Evolutionary conservation across 1,140 invertebrate genomes (phyloP).

Genomic region (Probaryconus sp.): DNA sequence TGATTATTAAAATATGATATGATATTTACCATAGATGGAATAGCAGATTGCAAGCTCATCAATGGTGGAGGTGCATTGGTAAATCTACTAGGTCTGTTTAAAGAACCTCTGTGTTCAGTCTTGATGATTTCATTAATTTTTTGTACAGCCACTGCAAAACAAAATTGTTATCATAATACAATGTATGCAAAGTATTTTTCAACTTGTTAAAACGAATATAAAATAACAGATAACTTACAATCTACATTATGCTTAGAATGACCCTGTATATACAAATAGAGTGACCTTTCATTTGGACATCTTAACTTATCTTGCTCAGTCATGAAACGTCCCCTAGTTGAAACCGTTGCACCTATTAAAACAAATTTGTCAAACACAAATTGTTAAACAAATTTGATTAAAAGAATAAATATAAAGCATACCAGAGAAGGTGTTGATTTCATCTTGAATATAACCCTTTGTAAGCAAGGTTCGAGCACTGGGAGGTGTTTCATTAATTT

Average conservation of each 20-base stretch:
- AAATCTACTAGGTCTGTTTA: conserved; percentile 77
- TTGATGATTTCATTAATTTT: conserved; percentile 82
- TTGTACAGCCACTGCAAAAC: conserved; percentile 80
- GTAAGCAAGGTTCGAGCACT: conserved; percentile 82
- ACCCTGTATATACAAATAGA: conserved; percentile 82
- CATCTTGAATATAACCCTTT: conserved; percentile 82
- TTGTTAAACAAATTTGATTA: conserved; percentile 16
- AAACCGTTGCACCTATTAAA: conserved; percentile 80
- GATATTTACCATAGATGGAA: conserved; percentile 73
- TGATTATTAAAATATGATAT: conserved; percentile 18
- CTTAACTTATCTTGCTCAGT: conserved; percentile 79
- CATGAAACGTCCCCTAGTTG: conserved; percentile 82
- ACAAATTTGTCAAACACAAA: too few relatives aligned
- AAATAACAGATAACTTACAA: conserved; percentile 76
- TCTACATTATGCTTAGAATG: conserved; percentile 81
- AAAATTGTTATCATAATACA: conserved; percentile 14
- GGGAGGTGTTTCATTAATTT: conserved; percentile 82
- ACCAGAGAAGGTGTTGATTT: conserved; percentile 79
- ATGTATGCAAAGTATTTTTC: conserved; percentile 9
- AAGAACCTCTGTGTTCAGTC: conserved; percentile 74
- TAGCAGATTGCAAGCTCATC: conserved; percentile 77
- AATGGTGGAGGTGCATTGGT: conserved; percentile 78
- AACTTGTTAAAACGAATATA: neutral
- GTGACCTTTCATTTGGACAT: conserved; percentile 79
- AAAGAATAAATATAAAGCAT: conserved; percentile 4